Percentiles rank a stretch among this genome's conserved stretches.
Evolutionary conservation across 2,888 invertebrate species (phyloP).

Genomic region (Copidosoma aretas): DNA sequence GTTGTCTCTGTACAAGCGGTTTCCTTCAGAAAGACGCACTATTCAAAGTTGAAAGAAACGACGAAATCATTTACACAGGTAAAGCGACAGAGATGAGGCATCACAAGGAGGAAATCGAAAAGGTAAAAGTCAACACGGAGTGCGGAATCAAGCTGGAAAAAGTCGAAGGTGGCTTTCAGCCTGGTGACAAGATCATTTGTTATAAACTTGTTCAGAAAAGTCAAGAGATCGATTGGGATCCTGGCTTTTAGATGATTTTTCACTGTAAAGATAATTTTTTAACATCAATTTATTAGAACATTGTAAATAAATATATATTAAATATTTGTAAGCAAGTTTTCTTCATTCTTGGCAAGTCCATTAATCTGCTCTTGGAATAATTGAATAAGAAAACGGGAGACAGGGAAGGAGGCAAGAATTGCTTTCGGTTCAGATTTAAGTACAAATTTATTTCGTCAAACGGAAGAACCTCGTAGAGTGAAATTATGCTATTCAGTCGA

Average conservation of each 20-base stretch:
- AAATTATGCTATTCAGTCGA: conserved; percentile 42
- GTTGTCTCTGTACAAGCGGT: conserved; percentile 85
- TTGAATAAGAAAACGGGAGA: too few species aligned
- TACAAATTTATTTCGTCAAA: conserved; percentile 55
- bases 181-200: conserved; percentile 82
- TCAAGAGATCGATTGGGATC: conserved; percentile 82
- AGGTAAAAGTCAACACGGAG: conserved; percentile 83
- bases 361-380: too few species aligned
- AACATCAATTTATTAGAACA: conserved; percentile 1
- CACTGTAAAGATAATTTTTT: background rate
- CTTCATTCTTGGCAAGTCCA: background rate
- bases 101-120: conserved; percentile 84
- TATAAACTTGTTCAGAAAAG: conserved; percentile 71
- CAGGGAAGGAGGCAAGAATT: too few species aligned
- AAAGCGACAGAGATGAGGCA: conserved; percentile 83
- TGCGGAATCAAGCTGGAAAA: conserved; percentile 86
- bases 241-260: conserved; percentile 53
- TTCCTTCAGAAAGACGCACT: conserved; percentile 71
- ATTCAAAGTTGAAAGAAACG: conserved; percentile 74
- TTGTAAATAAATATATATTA: conserved; percentile 29
- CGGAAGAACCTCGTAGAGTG: conserved; percentile 33
- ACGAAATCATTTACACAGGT: conserved; percentile 76
- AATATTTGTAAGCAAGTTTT: conserved; percentile 8
- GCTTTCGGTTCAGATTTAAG: conserved; percentile 45
- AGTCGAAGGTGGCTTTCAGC: conserved; percentile 68